Evolutionary conservation across 2,113 vertebrate genomes (phyloP), one percentile per base, ranked within the genome.

Genomic region (Mungos mungo): DNA sequence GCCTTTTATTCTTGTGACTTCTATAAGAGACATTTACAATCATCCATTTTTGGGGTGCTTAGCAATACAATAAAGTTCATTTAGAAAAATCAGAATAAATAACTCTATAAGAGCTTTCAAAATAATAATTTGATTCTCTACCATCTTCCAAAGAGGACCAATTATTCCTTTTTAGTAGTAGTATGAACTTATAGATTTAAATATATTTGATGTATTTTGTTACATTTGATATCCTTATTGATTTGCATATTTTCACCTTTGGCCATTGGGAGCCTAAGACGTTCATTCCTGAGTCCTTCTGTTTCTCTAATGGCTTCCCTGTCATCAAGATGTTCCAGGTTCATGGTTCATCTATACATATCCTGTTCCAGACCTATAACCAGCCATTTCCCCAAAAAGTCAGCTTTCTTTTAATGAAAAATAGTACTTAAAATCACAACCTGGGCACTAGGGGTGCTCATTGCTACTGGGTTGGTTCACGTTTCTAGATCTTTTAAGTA

Each of bases 41-140:
- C 50, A 88, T 89, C 23, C 31, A 47, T 80, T 87, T 25, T 52
- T 88, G 90, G 63, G 60, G 93, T 93, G 9, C 82, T 27, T 5
- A 5, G 16, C 77, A 93, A n/a, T 57, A 77, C 31, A 63, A 50
- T n/a, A 54, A 97, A 90, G 15, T 79, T 83, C 27, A n/a, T 85
- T 93, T 88, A 71, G 63, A 79, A 90, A 81, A 80, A 50, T 88
- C 33, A 93, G n/a, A 76, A 91, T 88, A 69, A 85, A 74, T n/a
- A 88, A 77, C 68, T 88, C 18, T 79, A 4, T 57, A 93, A 80
- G 10, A 74, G 14, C 14, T 88, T 95, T 93, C 41, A 65, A 71
- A 90, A 74, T 47, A 25, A 57, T 84, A 54, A 96, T 52, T 63
- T 72, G 23, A 80, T 93, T 89, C 54, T 93, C 38, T 65, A 52